Evolutionary conservation across 1,140 invertebrate species (phyloP).

Genomic region (Melipona quadrifasciata): DNA sequence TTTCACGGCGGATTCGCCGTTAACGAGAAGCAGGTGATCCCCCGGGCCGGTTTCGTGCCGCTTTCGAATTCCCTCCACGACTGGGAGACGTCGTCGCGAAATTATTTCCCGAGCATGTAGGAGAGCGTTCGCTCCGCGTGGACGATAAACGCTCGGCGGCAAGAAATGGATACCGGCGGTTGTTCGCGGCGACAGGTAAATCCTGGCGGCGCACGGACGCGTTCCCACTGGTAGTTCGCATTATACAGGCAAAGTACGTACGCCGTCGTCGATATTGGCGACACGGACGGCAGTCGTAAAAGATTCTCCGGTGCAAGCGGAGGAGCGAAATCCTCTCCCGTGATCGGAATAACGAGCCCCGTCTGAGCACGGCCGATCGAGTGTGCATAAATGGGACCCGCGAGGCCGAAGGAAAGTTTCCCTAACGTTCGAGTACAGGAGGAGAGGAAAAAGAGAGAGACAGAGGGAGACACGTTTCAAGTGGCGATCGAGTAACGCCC

Average conservation of each 20-base stretch:
- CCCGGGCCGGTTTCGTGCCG: not conserved
- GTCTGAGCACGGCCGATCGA: slow-evolving; percentile 50
- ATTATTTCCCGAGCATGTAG: slow-evolving; percentile 10
- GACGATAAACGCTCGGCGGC: slow-evolving; percentile 20
- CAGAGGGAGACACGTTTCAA: slow-evolving; percentile 15
- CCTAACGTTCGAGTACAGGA: not conserved
- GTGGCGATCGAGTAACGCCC: slow-evolving; percentile 40
- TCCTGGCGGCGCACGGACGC: not conserved
- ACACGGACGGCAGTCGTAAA: slow-evolving; percentile 63
- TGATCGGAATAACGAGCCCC: slow-evolving; percentile 67
- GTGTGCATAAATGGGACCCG: slow-evolving; percentile 64
- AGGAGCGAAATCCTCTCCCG: slow-evolving; percentile 60
- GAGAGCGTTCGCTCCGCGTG: not conserved
- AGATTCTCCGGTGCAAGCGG: slow-evolving; percentile 56
- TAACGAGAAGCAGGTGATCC: not conserved
- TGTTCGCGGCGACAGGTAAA: slow-evolving; percentile 38
- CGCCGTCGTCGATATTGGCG: slow-evolving; percentile 65
- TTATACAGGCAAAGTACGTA: slow-evolving; percentile 64
- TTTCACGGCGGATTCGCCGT: not conserved
- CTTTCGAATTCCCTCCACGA: not conserved
- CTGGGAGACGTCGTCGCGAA: not conserved
- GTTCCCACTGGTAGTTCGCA: slow-evolving; percentile 18
- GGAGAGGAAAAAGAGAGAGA: not conserved
- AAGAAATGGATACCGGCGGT: slow-evolving; percentile 27
- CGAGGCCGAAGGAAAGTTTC: slow-evolving; percentile 53